Conservation (phyloP, 2,797 vertebrate genomes). For the Lophotriccus pileatus region DNA sequence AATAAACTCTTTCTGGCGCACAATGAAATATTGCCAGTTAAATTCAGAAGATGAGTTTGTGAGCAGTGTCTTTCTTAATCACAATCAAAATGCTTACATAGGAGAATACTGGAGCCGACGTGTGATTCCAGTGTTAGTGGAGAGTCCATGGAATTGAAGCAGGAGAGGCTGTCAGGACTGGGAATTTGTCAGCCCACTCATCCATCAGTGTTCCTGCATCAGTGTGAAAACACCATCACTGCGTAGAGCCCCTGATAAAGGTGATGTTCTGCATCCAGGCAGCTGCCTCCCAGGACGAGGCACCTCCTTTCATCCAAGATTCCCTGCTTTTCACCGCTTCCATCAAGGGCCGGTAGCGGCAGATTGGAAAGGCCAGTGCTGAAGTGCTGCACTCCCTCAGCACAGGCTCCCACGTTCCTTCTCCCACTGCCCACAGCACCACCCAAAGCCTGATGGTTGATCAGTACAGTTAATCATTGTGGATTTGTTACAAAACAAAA, state of each 20-base stretch:
- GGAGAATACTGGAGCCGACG: neutral
- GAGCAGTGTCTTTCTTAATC: conserved; percentile 54
- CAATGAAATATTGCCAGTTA: conserved; percentile 56
- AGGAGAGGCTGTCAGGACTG: neutral
- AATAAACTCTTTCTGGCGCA: conserved; percentile 65
- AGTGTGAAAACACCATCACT: rapidly evolving
- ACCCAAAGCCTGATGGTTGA: rapidly evolving
- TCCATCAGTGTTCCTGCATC: neutral
- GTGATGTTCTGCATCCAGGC: neutral
- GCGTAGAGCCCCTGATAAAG: rapidly evolving
- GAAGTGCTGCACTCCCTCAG: rapidly evolving
- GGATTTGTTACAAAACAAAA: neutral
- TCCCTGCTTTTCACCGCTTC: rapidly evolving
- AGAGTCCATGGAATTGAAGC: neutral
- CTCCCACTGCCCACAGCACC: rapidly evolving
- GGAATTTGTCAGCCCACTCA: neutral
- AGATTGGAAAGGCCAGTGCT: rapidly evolving
- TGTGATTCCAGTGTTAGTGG: neutral
- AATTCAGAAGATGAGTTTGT: conserved; percentile 51
- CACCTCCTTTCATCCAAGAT: rapidly evolving
- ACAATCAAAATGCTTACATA: conserved; percentile 29
- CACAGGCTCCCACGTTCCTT: neutral
- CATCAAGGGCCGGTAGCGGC: neutral
- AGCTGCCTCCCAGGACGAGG: rapidly evolving
- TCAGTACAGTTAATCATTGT: rapidly evolving